These are phyloP conservation scores for Rhyacophila evoluta DNA, from an alignment of 2,888 invertebrate species.

Conservation along the genomic window DNA sequence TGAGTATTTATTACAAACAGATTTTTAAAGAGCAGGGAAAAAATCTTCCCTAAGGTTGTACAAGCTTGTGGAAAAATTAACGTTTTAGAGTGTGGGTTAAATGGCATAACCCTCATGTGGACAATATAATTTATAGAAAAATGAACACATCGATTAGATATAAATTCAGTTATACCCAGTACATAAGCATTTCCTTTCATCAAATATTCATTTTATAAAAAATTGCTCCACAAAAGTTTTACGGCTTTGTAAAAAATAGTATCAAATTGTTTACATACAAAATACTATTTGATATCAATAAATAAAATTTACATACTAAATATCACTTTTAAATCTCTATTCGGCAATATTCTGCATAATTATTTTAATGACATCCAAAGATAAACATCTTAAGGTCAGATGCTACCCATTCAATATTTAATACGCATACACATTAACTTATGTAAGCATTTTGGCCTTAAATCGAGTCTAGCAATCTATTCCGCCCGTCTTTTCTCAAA, in stretches of 20 bases:
- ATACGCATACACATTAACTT: neutral
- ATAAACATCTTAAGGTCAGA: neutral
- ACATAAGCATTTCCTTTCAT: conserved; percentile 5
- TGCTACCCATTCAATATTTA: neutral
- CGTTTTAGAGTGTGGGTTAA: neutral
- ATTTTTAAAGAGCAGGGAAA: conserved; percentile 16
- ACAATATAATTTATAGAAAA: conserved; percentile 8
- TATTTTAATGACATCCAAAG: neutral
- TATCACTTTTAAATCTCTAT: conserved; percentile 38
- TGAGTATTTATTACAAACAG: conserved; percentile 20
- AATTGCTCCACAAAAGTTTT: neutral
- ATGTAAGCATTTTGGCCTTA: conserved; percentile 21
- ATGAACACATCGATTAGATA: conserved; percentile 25
- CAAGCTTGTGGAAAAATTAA: conserved; percentile 13
- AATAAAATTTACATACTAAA: conserved; percentile 42
- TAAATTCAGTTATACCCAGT: conserved; percentile 20
- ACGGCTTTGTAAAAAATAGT: conserved; percentile 36
- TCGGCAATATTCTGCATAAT: neutral
- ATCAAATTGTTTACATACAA: conserved; percentile 33
- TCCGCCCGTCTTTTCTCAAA: neutral
- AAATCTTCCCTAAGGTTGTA: neutral
- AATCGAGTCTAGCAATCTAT: conserved; percentile 10
- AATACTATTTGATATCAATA: conserved; percentile 35
- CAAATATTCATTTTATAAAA: conserved; percentile 2
- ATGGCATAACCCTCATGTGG: neutral